phyloP scores from a whole-genome alignment of 2,797 vertebrate species.

The Limnodromus scolopaceus region DNA sequence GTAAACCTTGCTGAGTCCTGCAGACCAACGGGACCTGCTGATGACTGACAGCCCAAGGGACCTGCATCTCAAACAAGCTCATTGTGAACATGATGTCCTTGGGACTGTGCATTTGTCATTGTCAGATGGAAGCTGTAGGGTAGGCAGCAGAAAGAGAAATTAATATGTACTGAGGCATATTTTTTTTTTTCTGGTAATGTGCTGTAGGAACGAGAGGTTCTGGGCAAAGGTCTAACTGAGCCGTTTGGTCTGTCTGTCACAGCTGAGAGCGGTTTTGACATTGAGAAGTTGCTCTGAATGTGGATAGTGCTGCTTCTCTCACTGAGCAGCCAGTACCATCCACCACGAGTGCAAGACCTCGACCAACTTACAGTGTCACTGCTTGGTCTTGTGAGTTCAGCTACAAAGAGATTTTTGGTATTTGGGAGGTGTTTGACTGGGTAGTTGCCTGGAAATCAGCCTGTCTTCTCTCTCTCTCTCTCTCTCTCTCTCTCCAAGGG shows the following conservation, averaged over 20 bases:
- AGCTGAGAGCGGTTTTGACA: neutral
- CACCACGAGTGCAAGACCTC: neutral
- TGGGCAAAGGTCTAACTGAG: neutral
- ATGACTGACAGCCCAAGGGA: neutral
- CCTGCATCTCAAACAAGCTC: neutral
- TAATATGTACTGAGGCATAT: neutral
- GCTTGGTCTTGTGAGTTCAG: neutral
- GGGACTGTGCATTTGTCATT: neutral
- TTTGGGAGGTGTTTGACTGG: neutral
- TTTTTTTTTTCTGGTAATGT: neutral
- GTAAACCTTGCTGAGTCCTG: neutral
- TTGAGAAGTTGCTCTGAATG: neutral
- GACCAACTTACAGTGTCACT: neutral
- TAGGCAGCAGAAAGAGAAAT: neutral
- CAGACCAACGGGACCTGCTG: neutral
- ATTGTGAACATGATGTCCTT: neutral
- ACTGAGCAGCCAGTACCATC: neutral
- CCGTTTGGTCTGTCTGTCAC: neutral
- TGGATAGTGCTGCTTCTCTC: neutral
- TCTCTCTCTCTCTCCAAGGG: neutral
- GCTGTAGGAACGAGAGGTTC: neutral
- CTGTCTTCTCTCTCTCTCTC: neutral
- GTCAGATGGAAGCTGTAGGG: neutral
- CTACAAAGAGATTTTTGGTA: neutral
- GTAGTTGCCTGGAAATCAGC: neutral